Evolutionary conservation across 1,140 invertebrate genomes (phyloP).

Genomic region (Heliothis subflexa): DNA sequence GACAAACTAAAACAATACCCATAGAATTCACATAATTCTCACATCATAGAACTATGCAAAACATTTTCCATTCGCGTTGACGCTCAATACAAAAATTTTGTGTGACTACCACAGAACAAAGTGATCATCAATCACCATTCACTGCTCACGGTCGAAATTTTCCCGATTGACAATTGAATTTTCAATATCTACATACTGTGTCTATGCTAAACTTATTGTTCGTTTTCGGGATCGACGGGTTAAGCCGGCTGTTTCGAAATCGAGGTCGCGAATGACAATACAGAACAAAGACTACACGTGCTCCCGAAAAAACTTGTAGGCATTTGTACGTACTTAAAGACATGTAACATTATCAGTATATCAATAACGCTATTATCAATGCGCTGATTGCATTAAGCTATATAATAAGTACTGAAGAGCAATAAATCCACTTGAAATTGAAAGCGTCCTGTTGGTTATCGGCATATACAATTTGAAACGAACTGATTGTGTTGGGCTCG

Average conservation of each 20-base stretch:
- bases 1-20: too few relatives aligned
- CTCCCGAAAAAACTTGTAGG: neutral
- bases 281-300: neutral
- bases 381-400: slow-evolving; percentile 22
- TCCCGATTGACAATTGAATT: slow-evolving; percentile 18
- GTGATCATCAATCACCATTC: slow-evolving; percentile 5
- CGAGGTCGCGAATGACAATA: slow-evolving; percentile 31
- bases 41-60: neutral
- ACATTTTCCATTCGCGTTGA: neutral
- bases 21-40: neutral
- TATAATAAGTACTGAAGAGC: slow-evolving; percentile 5
- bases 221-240: slow-evolving; percentile 24
- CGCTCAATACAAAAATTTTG: neutral
- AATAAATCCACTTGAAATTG: slow-evolving; percentile 26
- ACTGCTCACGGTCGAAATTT: slow-evolving; percentile 6
- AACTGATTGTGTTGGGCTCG: slow-evolving; percentile 1
- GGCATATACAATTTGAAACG: slow-evolving; percentile 9
- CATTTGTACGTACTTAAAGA: neutral
- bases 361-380: slow-evolving; percentile 2
- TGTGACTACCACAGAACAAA: neutral
- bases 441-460: slow-evolving; percentile 9
- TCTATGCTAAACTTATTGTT: slow-evolving; percentile 33
- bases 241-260: slow-evolving; percentile 10
- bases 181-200: neutral
- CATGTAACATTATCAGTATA: neutral